Percentiles rank a stretch among this genome's conserved stretches.
Evolutionary conservation across 1,140 invertebrate genomes (phyloP).

Genomic region (Linepithema humile): DNA sequence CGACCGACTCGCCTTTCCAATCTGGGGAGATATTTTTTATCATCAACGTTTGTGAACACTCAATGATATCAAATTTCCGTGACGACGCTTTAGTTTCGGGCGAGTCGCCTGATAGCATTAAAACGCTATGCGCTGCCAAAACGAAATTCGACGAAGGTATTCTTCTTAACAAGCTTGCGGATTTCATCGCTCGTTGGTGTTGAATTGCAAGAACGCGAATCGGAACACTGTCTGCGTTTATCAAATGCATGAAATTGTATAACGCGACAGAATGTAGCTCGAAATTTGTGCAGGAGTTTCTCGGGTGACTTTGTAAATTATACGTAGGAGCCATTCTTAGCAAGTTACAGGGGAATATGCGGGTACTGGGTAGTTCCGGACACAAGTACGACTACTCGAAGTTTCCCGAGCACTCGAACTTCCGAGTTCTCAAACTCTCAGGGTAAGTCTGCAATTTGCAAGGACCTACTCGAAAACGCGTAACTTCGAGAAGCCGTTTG

Average conservation of each 20-base stretch:
- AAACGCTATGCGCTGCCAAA: slow-evolving; percentile 12
- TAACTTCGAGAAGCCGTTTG: slow-evolving; percentile 52
- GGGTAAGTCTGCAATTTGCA: slow-evolving; percentile 50
- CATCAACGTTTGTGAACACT: background rate
- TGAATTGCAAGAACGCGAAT: slow-evolving; percentile 1
- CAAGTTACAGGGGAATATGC: slow-evolving; percentile 49
- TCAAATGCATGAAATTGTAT: background rate
- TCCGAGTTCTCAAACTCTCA: slow-evolving; percentile 47
- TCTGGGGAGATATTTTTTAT: background rate
- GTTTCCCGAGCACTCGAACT: slow-evolving; percentile 47
- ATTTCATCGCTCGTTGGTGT: slow-evolving; percentile 13
- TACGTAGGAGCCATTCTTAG: slow-evolving; percentile 48
- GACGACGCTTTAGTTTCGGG: slow-evolving; percentile 6
- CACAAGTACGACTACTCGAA: slow-evolving; percentile 41
- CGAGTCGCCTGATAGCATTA: background rate
- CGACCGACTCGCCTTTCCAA: background rate
- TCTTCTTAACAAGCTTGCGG: slow-evolving; percentile 23
- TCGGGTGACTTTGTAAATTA: slow-evolving; percentile 54
- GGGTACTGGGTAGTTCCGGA: slow-evolving; percentile 40
- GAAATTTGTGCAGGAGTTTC: slow-evolving; percentile 15
- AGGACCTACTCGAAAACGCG: slow-evolving; percentile 53
- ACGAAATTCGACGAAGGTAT: slow-evolving; percentile 28
- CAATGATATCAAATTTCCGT: slow-evolving; percentile 34
- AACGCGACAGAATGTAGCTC: background rate
- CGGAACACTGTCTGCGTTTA: background rate